Conservation (phyloP, 2,888 invertebrate species). For the Rhopalosiphum nymphaeae region DNA sequence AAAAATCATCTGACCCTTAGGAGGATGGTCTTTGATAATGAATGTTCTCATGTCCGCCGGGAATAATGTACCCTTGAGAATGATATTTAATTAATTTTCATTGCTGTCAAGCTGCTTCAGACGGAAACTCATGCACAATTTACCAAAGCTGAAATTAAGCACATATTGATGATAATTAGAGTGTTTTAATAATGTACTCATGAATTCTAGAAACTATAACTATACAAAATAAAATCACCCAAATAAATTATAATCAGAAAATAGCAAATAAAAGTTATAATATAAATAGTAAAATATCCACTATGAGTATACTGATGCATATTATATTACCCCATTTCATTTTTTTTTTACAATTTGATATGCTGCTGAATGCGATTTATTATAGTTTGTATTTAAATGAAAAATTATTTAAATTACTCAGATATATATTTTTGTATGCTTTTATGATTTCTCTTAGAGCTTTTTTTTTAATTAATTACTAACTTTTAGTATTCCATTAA, state of each 20-base stretch:
- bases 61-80: slow-evolving; percentile 6
- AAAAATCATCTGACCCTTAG: slow-evolving; percentile 1
- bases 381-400: not conserved
- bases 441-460: slow-evolving; percentile 12
- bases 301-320: not conserved
- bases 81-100: slow-evolving; percentile 43
- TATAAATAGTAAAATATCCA: not conserved
- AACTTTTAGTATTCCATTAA: slow-evolving; percentile 43
- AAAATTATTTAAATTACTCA: slow-evolving; percentile 23
- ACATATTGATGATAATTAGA: not conserved
- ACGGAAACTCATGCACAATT: not conserved
- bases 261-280: not conserved
- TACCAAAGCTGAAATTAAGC: not conserved
- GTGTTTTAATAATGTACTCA: not conserved
- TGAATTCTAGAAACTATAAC: not conserved
- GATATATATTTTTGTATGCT: not conserved
- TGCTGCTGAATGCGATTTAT: not conserved
- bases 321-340: not conserved
- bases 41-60: not conserved
- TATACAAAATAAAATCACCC: not conserved
- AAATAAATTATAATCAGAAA: not conserved
- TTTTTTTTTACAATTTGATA: not conserved
- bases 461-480: slow-evolving; percentile 26
- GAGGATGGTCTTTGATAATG: slow-evolving; percentile 9
- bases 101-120: not conserved